Conservation (phyloP, 2,797 vertebrate species). For the Nothura maculosa region DNA sequence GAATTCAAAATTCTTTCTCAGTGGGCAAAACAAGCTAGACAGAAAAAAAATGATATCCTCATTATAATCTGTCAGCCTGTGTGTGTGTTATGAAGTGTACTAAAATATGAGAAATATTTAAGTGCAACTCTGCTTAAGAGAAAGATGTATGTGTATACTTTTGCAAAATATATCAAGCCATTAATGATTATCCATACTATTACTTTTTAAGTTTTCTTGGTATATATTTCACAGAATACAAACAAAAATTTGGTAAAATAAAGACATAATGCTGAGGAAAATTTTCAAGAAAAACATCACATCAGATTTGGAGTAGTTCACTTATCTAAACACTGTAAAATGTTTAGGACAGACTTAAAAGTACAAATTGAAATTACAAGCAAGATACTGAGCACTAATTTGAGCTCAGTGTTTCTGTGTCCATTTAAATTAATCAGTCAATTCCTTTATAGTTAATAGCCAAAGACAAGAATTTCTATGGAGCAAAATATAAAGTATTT, state of each 20-base stretch:
- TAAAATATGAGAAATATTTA: too few species aligned
- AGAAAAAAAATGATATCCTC: background rate
- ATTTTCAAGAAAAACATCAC: background rate
- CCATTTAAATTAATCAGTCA: background rate
- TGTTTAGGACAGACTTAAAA: background rate
- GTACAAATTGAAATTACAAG: background rate
- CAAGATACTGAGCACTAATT: background rate
- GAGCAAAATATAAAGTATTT: background rate
- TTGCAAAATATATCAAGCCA: background rate
- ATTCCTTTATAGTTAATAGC: background rate
- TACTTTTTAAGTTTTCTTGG: background rate
- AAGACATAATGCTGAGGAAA: background rate
- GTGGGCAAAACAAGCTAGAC: background rate
- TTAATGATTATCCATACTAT: background rate
- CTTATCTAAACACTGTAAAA: background rate
- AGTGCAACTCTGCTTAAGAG: background rate
- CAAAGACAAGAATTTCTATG: background rate
- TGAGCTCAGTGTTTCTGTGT: background rate
- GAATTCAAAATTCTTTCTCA: slow-evolving; percentile 8
- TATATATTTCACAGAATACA: background rate
- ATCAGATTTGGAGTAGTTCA: background rate
- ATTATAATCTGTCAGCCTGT: background rate
- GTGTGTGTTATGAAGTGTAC: background rate
- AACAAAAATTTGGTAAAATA: background rate
- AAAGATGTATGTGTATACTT: background rate